Percentiles rank a stretch among this genome's conserved stretches.
These are phyloP conservation scores for Eunapius fragilis DNA, from an alignment of 37 sponge, comb jelly and placozoan genomes.

Conservation along the genomic window DNA sequence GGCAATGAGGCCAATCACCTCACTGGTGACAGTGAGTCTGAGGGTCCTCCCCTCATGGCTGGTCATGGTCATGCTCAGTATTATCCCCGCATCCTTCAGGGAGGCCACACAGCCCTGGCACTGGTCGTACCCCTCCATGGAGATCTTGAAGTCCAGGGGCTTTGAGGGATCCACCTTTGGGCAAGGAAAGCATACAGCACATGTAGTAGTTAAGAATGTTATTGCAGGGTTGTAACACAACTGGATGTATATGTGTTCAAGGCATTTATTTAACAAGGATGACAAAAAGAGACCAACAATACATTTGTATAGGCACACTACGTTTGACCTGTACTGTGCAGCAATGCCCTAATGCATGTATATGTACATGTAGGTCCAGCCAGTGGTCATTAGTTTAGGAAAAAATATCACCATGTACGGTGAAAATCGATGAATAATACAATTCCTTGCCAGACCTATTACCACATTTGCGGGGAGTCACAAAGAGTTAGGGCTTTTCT, in stretches of 20 bases:
- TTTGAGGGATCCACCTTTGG: constrained; percentile 30
- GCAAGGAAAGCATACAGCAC: not conserved
- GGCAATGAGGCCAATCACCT: constrained; percentile 35
- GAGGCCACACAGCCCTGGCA: constrained; percentile 48
- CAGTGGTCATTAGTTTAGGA: no score
- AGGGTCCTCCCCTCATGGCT: constrained; percentile 23
- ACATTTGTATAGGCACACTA: not conserved
- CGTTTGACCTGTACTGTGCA: not conserved
- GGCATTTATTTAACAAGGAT: no score
- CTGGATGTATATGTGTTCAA: no score
- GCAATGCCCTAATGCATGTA: not conserved
- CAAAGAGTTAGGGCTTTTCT: not conserved
- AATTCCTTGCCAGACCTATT: no score
- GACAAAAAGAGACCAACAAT: no score
- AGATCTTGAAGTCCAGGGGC: constrained; percentile 33
- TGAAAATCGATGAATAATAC: no score
- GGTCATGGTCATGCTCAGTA: constrained; percentile 25
- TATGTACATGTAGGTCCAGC: no score
- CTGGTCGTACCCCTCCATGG: constrained; percentile 45
- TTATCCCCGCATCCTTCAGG: constrained; percentile 28
- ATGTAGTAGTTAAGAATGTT: no score
- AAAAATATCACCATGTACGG: no score
- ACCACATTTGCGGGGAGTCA: no score
- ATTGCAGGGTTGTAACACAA: no score
- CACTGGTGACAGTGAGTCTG: constrained; percentile 43